Percentiles rank a stretch among this genome's conserved stretches.
phyloP scores from a whole-genome alignment of 2,888 invertebrate genomes.

The Coenonympha glycerion region DNA sequence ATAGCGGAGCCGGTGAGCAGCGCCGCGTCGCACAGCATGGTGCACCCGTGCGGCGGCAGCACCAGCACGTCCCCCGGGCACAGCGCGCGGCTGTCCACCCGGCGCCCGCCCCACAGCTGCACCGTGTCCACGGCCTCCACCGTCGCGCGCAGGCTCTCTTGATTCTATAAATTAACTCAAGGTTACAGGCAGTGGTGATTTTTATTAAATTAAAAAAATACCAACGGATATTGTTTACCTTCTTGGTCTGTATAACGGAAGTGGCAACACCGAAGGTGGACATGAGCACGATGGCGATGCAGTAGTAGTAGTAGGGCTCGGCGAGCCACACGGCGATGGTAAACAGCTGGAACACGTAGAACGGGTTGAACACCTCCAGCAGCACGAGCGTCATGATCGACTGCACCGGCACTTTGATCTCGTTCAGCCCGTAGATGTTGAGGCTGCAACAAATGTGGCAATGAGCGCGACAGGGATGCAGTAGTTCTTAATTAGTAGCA shows the following conservation, averaged over 20 bases:
- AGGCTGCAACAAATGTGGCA: conserved; percentile 67
- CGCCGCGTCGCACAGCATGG: no score
- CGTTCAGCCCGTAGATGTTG: conserved; percentile 88
- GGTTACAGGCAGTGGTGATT: neutral
- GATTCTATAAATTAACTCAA: conserved; percentile 86
- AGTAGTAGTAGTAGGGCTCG: conserved; percentile 93
- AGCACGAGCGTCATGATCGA: conserved; percentile 82
- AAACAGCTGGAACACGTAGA: conserved; percentile 96
- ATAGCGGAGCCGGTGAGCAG: no score
- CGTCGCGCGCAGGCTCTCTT: conserved; percentile 91
- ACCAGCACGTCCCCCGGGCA: no score
- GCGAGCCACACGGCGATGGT: conserved; percentile 92
- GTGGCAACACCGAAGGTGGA: conserved; percentile 88
- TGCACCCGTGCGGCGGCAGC: no score
- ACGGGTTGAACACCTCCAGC: conserved; percentile 92
- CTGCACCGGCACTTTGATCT: conserved; percentile 87
- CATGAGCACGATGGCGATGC: conserved; percentile 89
- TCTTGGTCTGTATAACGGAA: conserved; percentile 88
- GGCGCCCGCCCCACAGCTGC: no score
- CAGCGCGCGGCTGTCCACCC: no score
- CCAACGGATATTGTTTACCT: conserved; percentile 70
- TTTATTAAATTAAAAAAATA: neutral
- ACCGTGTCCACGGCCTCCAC: no score
- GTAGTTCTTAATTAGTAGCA: neutral
- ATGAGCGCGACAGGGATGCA: neutral